Percentiles rank a stretch among this genome's conserved stretches.
phyloP scores from a whole-genome alignment of 2,888 invertebrate genomes.

The Dyspetes luteomarginatus region DNA sequence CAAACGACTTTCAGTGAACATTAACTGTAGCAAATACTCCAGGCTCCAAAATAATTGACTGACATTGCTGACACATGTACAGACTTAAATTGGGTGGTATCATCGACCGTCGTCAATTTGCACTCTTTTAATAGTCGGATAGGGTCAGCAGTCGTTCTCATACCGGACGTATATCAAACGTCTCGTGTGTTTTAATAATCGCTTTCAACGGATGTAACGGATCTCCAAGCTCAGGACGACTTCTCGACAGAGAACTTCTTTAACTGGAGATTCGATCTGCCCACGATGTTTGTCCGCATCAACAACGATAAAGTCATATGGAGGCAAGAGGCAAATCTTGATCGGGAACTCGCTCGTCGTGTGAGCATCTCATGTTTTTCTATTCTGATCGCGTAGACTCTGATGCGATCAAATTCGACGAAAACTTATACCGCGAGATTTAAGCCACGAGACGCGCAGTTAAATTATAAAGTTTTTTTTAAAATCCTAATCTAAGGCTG shows the following conservation, averaged over 20 bases:
- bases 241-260: constrained; percentile 7
- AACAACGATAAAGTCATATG: neutral
- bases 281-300: constrained; percentile 40
- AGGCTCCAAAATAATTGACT: constrained; percentile 63
- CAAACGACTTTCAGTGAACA: constrained; percentile 24
- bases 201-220: constrained; percentile 43
- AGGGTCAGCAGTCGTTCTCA: constrained; percentile 35
- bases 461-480: too few relatives aligned
- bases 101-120: constrained; percentile 58
- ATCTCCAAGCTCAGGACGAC: neutral
- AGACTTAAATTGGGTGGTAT: constrained; percentile 59
- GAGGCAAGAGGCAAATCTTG: constrained; percentile 29
- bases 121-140: constrained; percentile 50
- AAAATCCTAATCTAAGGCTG: too few relatives aligned
- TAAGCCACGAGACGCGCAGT: too few relatives aligned
- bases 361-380: neutral
- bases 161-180: constrained; percentile 34
- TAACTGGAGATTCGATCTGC: constrained; percentile 47
- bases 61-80: constrained; percentile 26
- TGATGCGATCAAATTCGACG: constrained; percentile 1
- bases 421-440: neutral
- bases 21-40: constrained; percentile 3
- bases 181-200: constrained; percentile 28
- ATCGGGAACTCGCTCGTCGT: neutral
- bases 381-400: neutral